These are phyloP conservation scores for Menura novaehollandiae DNA, from an alignment of 2,113 vertebrate genomes.

Conservation along the genomic window DNA sequence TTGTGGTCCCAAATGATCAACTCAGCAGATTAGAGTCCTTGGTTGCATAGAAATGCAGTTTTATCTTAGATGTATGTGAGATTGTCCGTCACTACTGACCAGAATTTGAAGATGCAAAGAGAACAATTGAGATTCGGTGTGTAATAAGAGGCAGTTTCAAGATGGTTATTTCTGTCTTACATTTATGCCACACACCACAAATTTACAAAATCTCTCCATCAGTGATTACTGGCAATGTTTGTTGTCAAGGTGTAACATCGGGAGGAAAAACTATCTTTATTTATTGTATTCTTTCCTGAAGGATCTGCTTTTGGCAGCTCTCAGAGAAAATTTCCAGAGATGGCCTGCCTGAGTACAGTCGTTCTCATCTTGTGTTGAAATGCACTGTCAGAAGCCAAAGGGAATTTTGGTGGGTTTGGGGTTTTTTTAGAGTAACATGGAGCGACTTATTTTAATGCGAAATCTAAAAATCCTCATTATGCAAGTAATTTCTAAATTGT, in stretches of 20 bases:
- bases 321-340: neutral
- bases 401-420: neutral
- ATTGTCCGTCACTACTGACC: neutral
- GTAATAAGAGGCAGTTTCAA: neutral
- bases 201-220: neutral
- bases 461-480: neutral
- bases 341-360: neutral
- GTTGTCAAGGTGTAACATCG: neutral
- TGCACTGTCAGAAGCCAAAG: neutral
- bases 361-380: neutral
- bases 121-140: neutral
- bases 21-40: neutral
- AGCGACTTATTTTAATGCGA: neutral
- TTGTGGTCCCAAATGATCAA: accelerated
- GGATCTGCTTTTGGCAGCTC: neutral
- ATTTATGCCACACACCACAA: neutral
- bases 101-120: neutral
- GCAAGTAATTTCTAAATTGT: neutral
- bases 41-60: neutral
- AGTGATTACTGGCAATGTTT: neutral
- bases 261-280: neutral
- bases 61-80: neutral
- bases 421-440: neutral
- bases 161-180: neutral
- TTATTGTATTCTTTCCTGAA: neutral